Percentiles rank a stretch among this genome's conserved stretches.
Evolutionary conservation across 2,113 vertebrate genomes (phyloP).

Genomic region (Phaethon lepturus): DNA sequence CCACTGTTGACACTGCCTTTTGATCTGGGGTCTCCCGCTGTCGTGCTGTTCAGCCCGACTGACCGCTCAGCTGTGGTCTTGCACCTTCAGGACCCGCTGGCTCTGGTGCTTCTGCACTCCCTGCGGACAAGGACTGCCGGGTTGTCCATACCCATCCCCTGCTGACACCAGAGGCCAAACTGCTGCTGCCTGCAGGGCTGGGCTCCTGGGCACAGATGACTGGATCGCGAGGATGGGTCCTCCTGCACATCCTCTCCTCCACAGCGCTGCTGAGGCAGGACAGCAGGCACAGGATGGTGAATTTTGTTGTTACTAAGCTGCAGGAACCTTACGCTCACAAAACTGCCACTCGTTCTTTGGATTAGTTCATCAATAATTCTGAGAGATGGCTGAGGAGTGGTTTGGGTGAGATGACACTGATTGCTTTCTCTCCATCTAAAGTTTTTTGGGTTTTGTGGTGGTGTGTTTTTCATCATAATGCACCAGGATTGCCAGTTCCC

Average conservation of each 20-base stretch:
- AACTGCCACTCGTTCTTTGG: background rate
- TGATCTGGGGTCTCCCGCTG: background rate
- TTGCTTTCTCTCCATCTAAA: background rate
- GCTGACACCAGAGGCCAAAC: background rate
- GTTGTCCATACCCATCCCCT: background rate
- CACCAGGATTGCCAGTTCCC: background rate
- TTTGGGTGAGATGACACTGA: background rate
- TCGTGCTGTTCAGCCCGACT: accelerated
- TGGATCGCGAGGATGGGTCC: background rate
- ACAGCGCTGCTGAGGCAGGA: background rate
- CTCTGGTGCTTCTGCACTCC: background rate
- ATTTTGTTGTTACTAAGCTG: background rate
- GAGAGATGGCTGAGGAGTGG: background rate
- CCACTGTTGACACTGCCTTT: background rate
- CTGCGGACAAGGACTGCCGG: background rate
- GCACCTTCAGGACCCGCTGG: background rate
- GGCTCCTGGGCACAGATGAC: background rate
- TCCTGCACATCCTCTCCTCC: background rate
- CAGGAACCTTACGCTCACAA: background rate
- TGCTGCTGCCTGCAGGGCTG: background rate
- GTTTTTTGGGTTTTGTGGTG: background rate
- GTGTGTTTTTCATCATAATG: background rate
- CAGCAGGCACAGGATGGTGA: background rate
- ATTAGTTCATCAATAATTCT: background rate
- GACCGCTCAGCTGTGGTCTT: background rate